Evolutionary conservation across 1,140 invertebrate species (phyloP).

Genomic region (Atta texana): DNA sequence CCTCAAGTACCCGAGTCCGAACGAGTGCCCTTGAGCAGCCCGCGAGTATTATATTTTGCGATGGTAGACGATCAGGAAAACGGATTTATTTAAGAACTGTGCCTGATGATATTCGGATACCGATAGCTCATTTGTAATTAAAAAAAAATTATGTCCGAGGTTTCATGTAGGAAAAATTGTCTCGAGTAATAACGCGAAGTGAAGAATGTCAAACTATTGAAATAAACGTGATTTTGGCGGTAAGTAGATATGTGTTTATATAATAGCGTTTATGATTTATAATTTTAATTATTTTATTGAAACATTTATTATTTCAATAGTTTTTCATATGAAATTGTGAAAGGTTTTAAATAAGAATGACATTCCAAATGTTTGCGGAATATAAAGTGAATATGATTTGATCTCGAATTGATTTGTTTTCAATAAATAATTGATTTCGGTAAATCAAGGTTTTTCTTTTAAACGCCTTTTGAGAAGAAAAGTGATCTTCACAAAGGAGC

Average conservation of each 20-base stretch:
- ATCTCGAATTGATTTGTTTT: no score
- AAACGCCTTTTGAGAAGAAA: no score
- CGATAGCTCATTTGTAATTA: neutral
- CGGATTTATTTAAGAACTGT: slow-evolving; percentile 30
- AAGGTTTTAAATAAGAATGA: neutral
- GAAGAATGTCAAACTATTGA: neutral
- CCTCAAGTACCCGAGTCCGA: slow-evolving; percentile 70
- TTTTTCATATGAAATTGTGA: neutral
- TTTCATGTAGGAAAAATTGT: neutral
- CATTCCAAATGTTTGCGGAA: neutral
- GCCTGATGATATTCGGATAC: neutral
- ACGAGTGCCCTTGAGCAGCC: slow-evolving; percentile 69
- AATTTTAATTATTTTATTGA: neutral
- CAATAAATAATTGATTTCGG: no score
- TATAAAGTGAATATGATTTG: no score
- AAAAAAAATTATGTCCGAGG: neutral
- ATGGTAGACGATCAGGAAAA: slow-evolving; percentile 25
- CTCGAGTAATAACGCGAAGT: neutral
- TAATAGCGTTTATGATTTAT: neutral
- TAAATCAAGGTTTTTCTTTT: no score
- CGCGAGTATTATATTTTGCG: slow-evolving; percentile 66
- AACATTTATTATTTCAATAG: neutral
- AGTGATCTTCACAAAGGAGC: no score
- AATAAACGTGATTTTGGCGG: neutral
- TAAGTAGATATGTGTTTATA: neutral